These are phyloP conservation scores for Eledona agricola DNA, from an alignment of 2,888 invertebrate genomes.

Conservation along the genomic window DNA sequence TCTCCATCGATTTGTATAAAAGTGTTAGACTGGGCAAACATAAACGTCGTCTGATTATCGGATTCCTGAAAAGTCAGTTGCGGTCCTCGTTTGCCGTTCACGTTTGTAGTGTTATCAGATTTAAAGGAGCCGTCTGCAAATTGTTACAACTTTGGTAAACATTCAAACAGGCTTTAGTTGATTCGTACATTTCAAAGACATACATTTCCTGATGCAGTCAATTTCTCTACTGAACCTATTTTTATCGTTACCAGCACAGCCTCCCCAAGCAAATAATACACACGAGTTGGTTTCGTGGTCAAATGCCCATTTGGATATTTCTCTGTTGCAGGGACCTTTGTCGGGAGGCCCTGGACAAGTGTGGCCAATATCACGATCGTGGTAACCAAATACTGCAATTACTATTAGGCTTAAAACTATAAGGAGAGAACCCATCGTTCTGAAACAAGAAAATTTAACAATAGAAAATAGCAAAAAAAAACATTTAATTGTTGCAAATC, in stretches of 20 bases:
- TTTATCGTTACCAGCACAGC: constrained; percentile 73
- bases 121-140: constrained; percentile 31
- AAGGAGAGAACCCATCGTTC: constrained; percentile 39
- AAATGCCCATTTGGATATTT: constrained; percentile 74
- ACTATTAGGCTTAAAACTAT: constrained; percentile 34
- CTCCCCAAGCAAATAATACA: constrained; percentile 73
- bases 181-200: constrained; percentile 69
- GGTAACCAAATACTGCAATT: constrained; percentile 38
- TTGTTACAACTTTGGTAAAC: constrained; percentile 6
- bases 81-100: constrained; percentile 77
- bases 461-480: too few species aligned
- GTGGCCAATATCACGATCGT: constrained; percentile 48
- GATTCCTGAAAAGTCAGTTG: constrained; percentile 87
- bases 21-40: constrained; percentile 90
- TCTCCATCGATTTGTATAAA: constrained; percentile 92
- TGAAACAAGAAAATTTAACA: constrained; percentile 36
- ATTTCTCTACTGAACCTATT: constrained; percentile 74
- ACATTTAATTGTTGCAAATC: too few species aligned
- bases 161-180: constrained; percentile 46
- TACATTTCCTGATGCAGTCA: constrained; percentile 72
- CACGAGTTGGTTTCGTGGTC: constrained; percentile 68
- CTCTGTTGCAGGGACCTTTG: constrained; percentile 68
- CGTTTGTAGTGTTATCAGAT: constrained; percentile 61
- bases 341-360: constrained; percentile 63
- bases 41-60: constrained; percentile 85